Evolutionary conservation across 2,113 vertebrate genomes (phyloP), one percentile per base, ranked within the genome.

Genomic region (Scytalopus superciliaris): DNA sequence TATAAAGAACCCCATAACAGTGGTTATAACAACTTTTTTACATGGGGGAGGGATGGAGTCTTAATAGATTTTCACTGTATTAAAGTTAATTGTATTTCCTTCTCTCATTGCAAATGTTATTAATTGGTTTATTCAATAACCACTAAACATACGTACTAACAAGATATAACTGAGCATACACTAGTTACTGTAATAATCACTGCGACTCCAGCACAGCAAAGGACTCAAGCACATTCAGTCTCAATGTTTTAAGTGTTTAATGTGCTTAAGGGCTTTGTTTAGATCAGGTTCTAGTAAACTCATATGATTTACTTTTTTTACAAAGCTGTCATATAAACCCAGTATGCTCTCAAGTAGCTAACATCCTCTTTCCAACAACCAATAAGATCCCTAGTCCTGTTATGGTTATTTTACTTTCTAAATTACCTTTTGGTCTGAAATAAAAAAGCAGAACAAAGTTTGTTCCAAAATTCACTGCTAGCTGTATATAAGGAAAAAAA

Each of bases 251-350:
- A 92, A 79, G 73, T 40, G 31, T 30, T 35, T 81, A 89, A 72
- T 87, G 17, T 7, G 13, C 69, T 95, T 85, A 90, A 92, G 72
- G 75, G 27, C 66, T 92, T 94, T 84, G 10, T 74, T 91, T 93
- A 91, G 79, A 60, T 85, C 73, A 67, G 45, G 9, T 60, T 95
- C 67, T 45, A 42, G 75, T 62, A 80, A 45, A 74, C 42, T 87
- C 45, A 69, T 69, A 75, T 11, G 5, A 19, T 40, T 93, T 40
- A 18, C 7, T 10, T 53, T 67, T 75, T 89, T 55, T 6, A 15
- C 2, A 0, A 79, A 87, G 75, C 14, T n/a, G 19, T 52, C 1
- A 0, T 62, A 45, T 55, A 57, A 74, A 49, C 25, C 45, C n/a
- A 62, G 9, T 7, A 50, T 45, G 37, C 16, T 94, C 40, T 84